Percentiles rank a stretch among this genome's conserved stretches.
Evolutionary conservation across 1,140 invertebrate genomes (phyloP).

Genomic region (Episyrphus balteatus): DNA sequence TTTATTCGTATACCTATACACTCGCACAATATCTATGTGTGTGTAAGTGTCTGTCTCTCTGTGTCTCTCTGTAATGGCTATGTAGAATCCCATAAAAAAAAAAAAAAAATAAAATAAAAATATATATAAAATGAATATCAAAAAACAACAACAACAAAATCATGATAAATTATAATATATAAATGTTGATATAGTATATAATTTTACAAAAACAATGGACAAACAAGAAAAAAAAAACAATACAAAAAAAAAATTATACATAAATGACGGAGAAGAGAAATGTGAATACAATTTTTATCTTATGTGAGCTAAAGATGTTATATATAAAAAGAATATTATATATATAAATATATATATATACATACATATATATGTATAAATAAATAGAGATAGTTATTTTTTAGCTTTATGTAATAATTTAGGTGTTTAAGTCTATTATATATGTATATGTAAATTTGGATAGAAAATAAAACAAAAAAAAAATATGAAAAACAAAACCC

Average conservation of each 20-base stretch:
- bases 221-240: background rate
- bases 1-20: slow-evolving; percentile 1
- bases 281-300: background rate
- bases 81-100: slow-evolving; percentile 3
- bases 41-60: background rate
- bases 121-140: background rate
- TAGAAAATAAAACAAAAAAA: too few relatives aligned
- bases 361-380: too few relatives aligned
- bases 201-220: background rate
- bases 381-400: too few relatives aligned
- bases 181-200: background rate
- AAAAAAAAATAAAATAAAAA: background rate
- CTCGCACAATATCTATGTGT: background rate
- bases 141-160: background rate
- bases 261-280: background rate
- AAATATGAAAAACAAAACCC: too few relatives aligned
- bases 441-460: too few relatives aligned
- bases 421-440: too few relatives aligned
- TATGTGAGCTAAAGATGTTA: slow-evolving; percentile 7
- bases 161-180: background rate
- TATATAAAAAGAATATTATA: slow-evolving; percentile 2
- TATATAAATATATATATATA: background rate
- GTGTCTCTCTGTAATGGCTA: background rate
- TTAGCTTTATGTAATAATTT: too few relatives aligned
- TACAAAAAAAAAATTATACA: background rate